Conservation (phyloP, 2,797 vertebrate species). For the Petrocephalus sullivani region DNA sequence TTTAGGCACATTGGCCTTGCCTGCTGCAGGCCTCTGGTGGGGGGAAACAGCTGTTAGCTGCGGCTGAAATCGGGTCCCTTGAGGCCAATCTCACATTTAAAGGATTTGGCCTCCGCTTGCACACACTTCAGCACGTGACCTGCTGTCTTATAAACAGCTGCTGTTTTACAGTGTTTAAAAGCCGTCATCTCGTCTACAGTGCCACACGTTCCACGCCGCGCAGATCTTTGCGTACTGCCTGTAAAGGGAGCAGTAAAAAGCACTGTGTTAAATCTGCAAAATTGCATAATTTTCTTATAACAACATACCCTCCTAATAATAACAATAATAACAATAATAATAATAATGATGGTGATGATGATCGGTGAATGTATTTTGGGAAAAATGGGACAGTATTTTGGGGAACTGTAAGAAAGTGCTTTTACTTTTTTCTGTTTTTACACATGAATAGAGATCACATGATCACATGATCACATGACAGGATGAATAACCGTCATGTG, state of each 20-base stretch:
- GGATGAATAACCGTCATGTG: background rate
- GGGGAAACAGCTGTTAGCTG: slow-evolving; percentile 37
- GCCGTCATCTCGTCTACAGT: slow-evolving; percentile 55
- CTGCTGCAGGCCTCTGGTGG: background rate
- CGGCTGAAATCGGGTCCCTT: slow-evolving; percentile 35
- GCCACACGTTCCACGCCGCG: background rate
- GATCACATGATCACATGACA: background rate
- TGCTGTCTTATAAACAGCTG: slow-evolving; percentile 58
- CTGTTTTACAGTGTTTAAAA: slow-evolving; percentile 55
- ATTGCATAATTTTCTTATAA: background rate
- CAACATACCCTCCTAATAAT: background rate
- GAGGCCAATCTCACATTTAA: slow-evolving; percentile 37
- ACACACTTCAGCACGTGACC: slow-evolving; percentile 53
- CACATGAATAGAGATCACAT: no score
- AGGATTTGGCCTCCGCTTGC: slow-evolving; percentile 37
- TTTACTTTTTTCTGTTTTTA: background rate
- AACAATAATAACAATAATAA: background rate
- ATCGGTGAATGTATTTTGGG: background rate
- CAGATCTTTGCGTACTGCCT: background rate
- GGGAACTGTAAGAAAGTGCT: background rate
- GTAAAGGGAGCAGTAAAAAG: background rate
- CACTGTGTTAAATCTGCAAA: background rate
- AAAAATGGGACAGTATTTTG: background rate
- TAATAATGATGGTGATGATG: background rate
- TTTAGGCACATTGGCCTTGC: background rate